These are phyloP conservation scores for Tetramorium simillimum DNA, from an alignment of 1,140 invertebrate species.

Conservation along the genomic window DNA sequence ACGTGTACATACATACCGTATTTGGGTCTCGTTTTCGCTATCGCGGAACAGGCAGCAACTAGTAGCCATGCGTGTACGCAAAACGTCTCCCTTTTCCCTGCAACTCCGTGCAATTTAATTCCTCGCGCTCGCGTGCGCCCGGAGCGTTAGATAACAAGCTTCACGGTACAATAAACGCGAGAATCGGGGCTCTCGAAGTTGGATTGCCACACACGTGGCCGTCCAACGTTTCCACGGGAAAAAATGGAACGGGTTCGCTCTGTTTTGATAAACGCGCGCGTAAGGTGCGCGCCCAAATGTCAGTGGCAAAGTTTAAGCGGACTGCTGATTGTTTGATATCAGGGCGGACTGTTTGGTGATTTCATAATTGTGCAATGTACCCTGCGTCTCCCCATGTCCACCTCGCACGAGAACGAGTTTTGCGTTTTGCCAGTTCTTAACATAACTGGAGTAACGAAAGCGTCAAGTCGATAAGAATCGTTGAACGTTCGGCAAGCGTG, in stretches of 20 bases:
- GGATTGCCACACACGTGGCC: constrained; percentile 5
- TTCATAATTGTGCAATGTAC: not conserved
- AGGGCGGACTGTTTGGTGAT: not conserved
- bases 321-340: not conserved
- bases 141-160: constrained; percentile 54
- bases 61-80: constrained; percentile 36
- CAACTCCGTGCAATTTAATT: not conserved
- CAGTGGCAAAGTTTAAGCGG: constrained; percentile 30
- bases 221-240: not conserved
- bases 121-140: constrained; percentile 23
- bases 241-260: not conserved
- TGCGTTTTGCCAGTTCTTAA: not conserved
- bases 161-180: constrained; percentile 63
- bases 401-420: constrained; percentile 1
- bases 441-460: constrained; percentile 12
- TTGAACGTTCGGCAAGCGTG: not conserved
- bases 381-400: not conserved
- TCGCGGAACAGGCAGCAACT: constrained; percentile 37
- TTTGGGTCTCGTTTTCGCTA: constrained; percentile 63
- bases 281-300: not conserved
- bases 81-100: not conserved
- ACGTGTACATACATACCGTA: not conserved
- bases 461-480: not conserved
- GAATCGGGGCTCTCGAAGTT: constrained; percentile 46
- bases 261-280: not conserved